Evolutionary conservation across 2,113 vertebrate species (phyloP).

Genomic region (Bujurquina vittata): DNA sequence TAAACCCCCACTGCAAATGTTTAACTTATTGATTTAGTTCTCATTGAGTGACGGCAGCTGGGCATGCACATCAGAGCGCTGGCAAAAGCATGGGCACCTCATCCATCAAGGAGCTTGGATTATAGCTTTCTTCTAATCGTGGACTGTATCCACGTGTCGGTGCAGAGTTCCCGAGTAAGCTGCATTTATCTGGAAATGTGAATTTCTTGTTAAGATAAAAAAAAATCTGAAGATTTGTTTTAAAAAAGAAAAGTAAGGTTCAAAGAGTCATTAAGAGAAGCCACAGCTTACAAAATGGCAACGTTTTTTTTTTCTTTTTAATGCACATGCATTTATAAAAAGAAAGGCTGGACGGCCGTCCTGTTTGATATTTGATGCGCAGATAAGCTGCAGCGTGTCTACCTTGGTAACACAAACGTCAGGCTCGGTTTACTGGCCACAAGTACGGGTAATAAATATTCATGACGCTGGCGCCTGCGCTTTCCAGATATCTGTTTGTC

Average conservation of each 20-base stretch:
- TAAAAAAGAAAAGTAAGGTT: neutral
- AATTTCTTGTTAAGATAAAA: neutral
- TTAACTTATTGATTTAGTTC: slow-evolving; percentile 55
- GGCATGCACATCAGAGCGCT: slow-evolving; percentile 51
- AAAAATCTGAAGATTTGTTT: too few relatives aligned
- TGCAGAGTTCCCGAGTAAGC: slow-evolving; percentile 7
- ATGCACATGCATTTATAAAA: neutral
- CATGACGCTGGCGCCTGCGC: slow-evolving; percentile 77
- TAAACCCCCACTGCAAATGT: slow-evolving; percentile 47
- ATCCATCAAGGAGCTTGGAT: slow-evolving; percentile 52
- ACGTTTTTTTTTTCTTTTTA: neutral
- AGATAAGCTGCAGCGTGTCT: slow-evolving; percentile 47
- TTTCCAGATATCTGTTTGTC: slow-evolving; percentile 52
- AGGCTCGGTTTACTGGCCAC: slow-evolving; percentile 73
- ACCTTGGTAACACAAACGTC: slow-evolving; percentile 70
- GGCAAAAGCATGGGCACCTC: slow-evolving; percentile 47
- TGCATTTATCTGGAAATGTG: slow-evolving; percentile 8
- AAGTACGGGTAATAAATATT: slow-evolving; percentile 85
- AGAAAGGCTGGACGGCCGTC: neutral
- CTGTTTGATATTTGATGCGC: slow-evolving; percentile 42
- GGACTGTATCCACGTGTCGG: slow-evolving; percentile 23
- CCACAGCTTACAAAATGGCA: neutral
- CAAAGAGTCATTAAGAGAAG: neutral
- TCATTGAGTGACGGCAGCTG: slow-evolving; percentile 57
- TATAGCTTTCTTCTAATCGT: slow-evolving; percentile 42